These are phyloP conservation scores for Laticauda laticaudata DNA, from an alignment of 2,113 vertebrate genomes.

Conservation along the genomic window DNA sequence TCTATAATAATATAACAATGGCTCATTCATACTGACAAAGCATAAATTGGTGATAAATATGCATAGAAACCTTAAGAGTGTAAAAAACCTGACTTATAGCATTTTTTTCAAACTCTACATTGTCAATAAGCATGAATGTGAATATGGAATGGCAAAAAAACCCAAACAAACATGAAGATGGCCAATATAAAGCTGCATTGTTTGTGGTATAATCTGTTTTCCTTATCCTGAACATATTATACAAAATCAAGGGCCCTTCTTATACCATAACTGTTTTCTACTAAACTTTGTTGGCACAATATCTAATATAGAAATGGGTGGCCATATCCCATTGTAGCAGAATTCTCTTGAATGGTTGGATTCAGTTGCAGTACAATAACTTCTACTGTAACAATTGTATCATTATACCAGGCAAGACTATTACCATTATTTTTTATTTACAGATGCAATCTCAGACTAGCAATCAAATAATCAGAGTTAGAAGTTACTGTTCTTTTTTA, in stretches of 20 bases:
- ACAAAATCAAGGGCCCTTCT: neutral
- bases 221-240: neutral
- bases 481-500: neutral
- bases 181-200: neutral
- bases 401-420: neutral
- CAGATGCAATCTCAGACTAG: neutral
- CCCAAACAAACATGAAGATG: neutral
- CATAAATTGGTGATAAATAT: neutral
- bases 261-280: neutral
- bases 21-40: neutral
- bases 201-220: neutral
- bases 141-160: neutral
- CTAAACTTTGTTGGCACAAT: neutral
- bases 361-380: neutral
- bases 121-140: neutral
- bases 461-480: neutral
- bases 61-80: neutral
- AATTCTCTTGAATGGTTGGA: neutral
- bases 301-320: neutral
- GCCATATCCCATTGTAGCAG: neutral
- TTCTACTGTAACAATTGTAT: neutral
- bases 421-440: neutral
- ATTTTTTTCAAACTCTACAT: neutral
- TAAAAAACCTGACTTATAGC: neutral
- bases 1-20: neutral